These are phyloP conservation scores for Tetragnatha montana DNA, from an alignment of 2,888 invertebrate genomes.

Conservation along the genomic window DNA sequence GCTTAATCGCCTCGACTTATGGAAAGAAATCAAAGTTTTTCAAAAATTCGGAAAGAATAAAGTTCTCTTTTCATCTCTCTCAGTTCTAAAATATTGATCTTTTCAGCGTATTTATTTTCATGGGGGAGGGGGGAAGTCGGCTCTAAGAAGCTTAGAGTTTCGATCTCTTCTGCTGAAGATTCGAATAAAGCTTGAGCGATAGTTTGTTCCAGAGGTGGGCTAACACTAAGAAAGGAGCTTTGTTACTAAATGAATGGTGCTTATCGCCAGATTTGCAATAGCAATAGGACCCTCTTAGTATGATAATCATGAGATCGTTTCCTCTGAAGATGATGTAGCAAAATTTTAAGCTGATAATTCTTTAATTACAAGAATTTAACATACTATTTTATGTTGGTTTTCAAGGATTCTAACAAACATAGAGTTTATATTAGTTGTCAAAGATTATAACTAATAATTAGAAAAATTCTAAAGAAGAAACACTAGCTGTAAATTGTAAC, in stretches of 20 bases:
- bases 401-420: no score
- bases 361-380: no score
- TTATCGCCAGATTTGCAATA: background rate
- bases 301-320: no score
- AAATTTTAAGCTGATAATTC: no score
- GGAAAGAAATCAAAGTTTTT: constrained; percentile 30
- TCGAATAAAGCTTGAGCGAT: constrained; percentile 3
- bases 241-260: background rate
- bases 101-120: constrained; percentile 24
- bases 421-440: no score
- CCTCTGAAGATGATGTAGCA: no score
- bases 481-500: no score
- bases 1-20: constrained; percentile 30
- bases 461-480: no score
- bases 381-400: no score
- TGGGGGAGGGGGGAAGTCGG: constrained; percentile 5
- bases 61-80: constrained; percentile 40
- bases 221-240: background rate
- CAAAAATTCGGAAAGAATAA: constrained; percentile 43
- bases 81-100: constrained; percentile 48
- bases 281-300: background rate
- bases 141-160: constrained; percentile 55
- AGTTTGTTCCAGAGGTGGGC: constrained; percentile 14
- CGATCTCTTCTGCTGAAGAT: constrained; percentile 2
- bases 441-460: no score